Evolutionary conservation across 2,113 vertebrate species (phyloP).

Genomic region (Cynocephalus volans): DNA sequence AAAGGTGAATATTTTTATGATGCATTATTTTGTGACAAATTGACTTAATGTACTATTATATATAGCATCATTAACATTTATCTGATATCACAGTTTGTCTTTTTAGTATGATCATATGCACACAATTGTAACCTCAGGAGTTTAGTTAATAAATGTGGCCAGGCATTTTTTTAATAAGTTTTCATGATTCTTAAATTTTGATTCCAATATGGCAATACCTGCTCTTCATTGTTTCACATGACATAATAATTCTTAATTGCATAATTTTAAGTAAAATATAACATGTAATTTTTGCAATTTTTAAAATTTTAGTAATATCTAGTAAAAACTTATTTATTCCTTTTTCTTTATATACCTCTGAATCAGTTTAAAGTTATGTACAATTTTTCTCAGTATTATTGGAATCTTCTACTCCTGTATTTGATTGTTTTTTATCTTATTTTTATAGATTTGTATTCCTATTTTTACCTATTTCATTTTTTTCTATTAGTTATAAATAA

Average conservation of each 20-base stretch:
- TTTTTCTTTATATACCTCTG: background rate
- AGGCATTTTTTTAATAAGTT: background rate
- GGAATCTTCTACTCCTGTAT: background rate
- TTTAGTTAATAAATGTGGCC: background rate
- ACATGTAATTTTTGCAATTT: background rate
- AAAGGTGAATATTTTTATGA: background rate
- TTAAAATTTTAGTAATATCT: background rate
- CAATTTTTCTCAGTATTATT: background rate
- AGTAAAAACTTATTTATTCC: background rate
- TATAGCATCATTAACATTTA: background rate
- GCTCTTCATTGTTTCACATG: background rate
- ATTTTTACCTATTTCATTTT: background rate
- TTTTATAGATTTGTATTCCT: background rate
- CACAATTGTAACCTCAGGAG: background rate
- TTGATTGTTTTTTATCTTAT: background rate
- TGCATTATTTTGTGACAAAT: background rate
- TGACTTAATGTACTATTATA: background rate
- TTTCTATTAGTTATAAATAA: background rate
- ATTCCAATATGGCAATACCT: background rate
- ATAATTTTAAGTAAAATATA: slow-evolving; percentile 3
- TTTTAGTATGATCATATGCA: background rate
- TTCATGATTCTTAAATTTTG: background rate
- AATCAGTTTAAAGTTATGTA: background rate
- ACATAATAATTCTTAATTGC: background rate
- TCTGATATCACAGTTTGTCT: background rate